Conservation (phyloP, 2,888 invertebrate species). For the Drosophila buzzatii region DNA sequence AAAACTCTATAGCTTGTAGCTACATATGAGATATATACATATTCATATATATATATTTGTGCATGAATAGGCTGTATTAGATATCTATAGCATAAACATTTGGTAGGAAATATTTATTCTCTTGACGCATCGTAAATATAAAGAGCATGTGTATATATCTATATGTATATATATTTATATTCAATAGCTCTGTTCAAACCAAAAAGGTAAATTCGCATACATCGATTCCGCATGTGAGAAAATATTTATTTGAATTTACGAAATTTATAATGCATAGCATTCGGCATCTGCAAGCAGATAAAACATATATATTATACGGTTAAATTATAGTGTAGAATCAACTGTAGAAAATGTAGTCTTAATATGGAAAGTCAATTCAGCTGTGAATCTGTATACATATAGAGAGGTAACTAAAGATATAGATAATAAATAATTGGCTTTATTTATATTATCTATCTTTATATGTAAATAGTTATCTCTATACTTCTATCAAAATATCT, state of each 20-base stretch:
- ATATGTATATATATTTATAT: slow-evolving; percentile 1
- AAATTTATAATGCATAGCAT: slow-evolving; percentile 4
- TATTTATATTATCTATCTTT: not conserved
- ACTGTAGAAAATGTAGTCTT: not conserved
- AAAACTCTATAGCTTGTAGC: not conserved
- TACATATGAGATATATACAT: not conserved
- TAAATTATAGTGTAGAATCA: not conserved
- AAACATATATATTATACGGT: not conserved
- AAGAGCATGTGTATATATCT: not conserved
- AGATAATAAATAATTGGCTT: not conserved
- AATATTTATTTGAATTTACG: slow-evolving; percentile 5
- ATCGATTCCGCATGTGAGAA: not conserved
- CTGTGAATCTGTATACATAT: not conserved
- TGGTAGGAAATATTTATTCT: slow-evolving; percentile 18
- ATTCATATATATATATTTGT: not conserved
- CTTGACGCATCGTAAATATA: slow-evolving; percentile 6
- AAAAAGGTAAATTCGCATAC: slow-evolving; percentile 9
- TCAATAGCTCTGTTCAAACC: not conserved
- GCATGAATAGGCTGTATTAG: not conserved
- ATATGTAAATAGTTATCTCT: not conserved
- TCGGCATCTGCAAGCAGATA: not conserved
- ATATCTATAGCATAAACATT: slow-evolving; percentile 4
- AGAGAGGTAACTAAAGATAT: not conserved
- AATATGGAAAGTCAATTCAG: not conserved
- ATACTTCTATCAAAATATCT: not conserved